Conservation (phyloP, 2,797 vertebrate species). For the Sebastes hopkinsi region DNA sequence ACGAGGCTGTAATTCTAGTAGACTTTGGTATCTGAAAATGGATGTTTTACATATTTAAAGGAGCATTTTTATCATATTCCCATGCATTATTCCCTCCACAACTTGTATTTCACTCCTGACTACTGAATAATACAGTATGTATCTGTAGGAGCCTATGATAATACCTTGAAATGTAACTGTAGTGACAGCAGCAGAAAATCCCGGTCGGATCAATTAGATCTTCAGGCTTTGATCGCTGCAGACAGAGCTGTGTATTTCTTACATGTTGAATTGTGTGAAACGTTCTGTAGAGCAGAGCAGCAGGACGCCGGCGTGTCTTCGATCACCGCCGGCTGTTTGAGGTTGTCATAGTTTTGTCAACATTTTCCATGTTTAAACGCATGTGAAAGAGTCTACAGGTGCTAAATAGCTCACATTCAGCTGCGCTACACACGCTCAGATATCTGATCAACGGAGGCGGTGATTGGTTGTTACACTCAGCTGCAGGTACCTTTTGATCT, state of each 20-base stretch:
- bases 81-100: too few species aligned
- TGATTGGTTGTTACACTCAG: slow-evolving; percentile 34
- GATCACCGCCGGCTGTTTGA: slow-evolving; percentile 11
- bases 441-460: slow-evolving; percentile 11
- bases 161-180: background rate
- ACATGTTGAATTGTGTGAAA: background rate
- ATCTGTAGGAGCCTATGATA: background rate
- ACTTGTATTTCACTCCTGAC: background rate
- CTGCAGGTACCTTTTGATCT: slow-evolving; percentile 46
- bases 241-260: background rate
- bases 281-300: background rate
- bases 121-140: background rate
- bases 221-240: background rate
- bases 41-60: background rate
- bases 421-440: background rate
- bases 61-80: background rate
- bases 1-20: too few species aligned
- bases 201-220: background rate
- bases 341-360: slow-evolving; percentile 3
- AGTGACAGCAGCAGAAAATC: background rate
- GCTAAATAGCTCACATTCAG: background rate
- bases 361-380: background rate
- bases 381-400: background rate
- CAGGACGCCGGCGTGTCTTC: background rate
- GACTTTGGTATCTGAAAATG: background rate